Percentiles rank a stretch among this genome's conserved stretches.
Evolutionary conservation across 2,113 vertebrate species (phyloP).

Genomic region (Lampris megalopsis): DNA sequence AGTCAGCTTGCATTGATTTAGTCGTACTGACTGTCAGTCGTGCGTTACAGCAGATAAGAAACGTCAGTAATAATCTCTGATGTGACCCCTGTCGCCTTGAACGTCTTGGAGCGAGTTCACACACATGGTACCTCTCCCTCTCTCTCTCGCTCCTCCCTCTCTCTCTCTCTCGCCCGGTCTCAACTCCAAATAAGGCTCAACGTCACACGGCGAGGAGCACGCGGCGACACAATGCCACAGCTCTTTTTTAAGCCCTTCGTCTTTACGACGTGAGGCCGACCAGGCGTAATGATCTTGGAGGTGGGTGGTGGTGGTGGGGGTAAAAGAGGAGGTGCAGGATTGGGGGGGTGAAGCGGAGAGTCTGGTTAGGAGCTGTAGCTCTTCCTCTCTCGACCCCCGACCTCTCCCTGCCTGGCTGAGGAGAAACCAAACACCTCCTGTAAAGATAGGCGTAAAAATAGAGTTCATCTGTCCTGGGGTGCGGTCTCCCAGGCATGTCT

Average conservation of each 20-base stretch:
- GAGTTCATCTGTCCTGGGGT: conserved; percentile 77
- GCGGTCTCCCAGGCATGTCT: conserved; percentile 38
- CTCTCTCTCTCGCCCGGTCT: conserved; percentile 1
- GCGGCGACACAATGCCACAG: conserved; percentile 62
- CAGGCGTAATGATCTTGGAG: not conserved
- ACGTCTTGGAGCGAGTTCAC: not conserved
- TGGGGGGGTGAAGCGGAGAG: conserved; percentile 22
- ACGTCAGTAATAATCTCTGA: not conserved
- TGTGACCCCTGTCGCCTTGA: not conserved
- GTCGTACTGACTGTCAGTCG: no score
- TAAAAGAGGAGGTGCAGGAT: not conserved
- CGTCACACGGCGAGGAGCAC: conserved; percentile 22
- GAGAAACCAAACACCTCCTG: conserved; percentile 77
- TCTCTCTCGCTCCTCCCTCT: not conserved
- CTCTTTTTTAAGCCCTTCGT: conserved; percentile 74
- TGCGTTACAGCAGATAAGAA: no score
- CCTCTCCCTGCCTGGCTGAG: conserved; percentile 1
- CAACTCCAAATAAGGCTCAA: conserved; percentile 75
- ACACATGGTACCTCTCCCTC: not conserved
- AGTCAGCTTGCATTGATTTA: no score
- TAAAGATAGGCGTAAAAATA: conserved; percentile 79
- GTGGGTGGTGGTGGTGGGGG: not conserved
- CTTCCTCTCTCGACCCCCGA: conserved; percentile 6
- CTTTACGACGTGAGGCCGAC: conserved; percentile 40
- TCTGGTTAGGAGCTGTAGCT: conserved; percentile 52